phyloP scores from a whole-genome alignment of 2,888 invertebrate genomes.

The Hipparchia semele region DNA sequence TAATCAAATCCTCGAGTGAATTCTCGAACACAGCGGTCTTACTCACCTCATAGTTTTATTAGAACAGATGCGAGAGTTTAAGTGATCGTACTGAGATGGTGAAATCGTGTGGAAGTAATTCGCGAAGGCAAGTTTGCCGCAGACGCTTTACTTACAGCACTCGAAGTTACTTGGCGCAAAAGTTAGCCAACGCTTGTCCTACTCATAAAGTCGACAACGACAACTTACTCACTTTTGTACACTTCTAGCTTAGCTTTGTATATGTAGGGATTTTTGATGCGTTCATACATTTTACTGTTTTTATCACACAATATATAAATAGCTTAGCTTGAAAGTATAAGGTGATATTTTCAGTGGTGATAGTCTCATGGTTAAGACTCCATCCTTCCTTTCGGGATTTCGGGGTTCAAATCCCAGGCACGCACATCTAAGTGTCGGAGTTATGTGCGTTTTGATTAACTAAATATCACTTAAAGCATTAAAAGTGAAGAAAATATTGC shows the following conservation, averaged over 20 bases:
- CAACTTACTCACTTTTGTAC: constrained; percentile 64
- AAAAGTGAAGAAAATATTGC: too few relatives aligned
- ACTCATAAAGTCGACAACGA: constrained; percentile 67
- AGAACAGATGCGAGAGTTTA: constrained; percentile 58
- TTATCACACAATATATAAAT: background rate
- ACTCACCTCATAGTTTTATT: constrained; percentile 39
- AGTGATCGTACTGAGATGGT: constrained; percentile 66
- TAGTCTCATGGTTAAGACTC: too few relatives aligned
- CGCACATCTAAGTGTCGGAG: too few relatives aligned
- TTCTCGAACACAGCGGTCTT: constrained; percentile 1
- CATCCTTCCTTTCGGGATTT: too few relatives aligned
- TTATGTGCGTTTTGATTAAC: too few relatives aligned
- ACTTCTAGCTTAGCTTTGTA: constrained; percentile 27
- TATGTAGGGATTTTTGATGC: constrained; percentile 25
- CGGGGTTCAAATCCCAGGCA: too few relatives aligned
- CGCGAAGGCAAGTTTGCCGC: constrained; percentile 63
- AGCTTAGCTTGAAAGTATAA: too few relatives aligned
- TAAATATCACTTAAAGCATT: too few relatives aligned
- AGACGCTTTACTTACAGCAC: constrained; percentile 67
- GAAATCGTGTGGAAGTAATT: constrained; percentile 75
- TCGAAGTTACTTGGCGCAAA: constrained; percentile 65
- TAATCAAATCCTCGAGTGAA: constrained; percentile 15
- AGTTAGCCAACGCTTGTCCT: constrained; percentile 60
- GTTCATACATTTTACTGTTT: background rate
- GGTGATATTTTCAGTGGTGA: too few relatives aligned